Base-by-base conservation (phyloP, 92 coral and sea anemone genomes). In the Blastomussa wellsi region DNA sequence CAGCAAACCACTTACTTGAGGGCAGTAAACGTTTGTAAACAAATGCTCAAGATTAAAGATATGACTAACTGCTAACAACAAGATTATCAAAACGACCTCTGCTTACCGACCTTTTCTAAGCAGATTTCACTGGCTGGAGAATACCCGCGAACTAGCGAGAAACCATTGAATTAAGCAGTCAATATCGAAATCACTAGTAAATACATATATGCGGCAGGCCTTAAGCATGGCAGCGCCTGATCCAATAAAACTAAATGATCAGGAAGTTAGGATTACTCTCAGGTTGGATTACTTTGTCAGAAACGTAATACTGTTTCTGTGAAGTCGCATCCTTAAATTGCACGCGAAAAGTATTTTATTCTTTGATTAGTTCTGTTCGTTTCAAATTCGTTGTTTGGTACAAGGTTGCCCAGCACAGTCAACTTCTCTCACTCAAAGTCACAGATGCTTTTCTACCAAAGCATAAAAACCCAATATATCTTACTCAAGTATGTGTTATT, bases 1-100 rank as follows among this genome's bases (percentile, higher is more conserved):
- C 85, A 35, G 77, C 24, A 81, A 70, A 68, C 85, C 77, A 81
- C 77, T 81, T 82, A 82, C 78, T 72, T 49, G 26, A 51, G 69
- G 53, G 86, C 70, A 68, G 60, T 82, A 82, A 82, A 82, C 86
- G 86, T 70, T 82, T 82, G 78, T 70, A 82, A 82, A 82, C 86
- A 82, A 71, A 82, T 71, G 67, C 65, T 36, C 26, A 44, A 49
- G 86, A 82, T 82, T 82, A 82, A 66, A 44, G 65, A 32, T 72
- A 69, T 26, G 52, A 52, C 86, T 33, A 82, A 82, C 78, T 82
- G 78, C 78, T 38, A 38, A 72, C 86, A 82, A 82, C 53, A 71
- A 53, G 86, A 82, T 82, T 71, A 70, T 29, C 9, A 52, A 71
- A 71, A 41, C 78, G 48, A 71, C 53, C 47, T 37, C 29, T 71